A percentile compares a stretch with the other conserved stretches of the same genome.
These are phyloP conservation scores for Fopius arisanus DNA, from an alignment of 1,140 invertebrate species.

Conservation along the genomic window DNA sequence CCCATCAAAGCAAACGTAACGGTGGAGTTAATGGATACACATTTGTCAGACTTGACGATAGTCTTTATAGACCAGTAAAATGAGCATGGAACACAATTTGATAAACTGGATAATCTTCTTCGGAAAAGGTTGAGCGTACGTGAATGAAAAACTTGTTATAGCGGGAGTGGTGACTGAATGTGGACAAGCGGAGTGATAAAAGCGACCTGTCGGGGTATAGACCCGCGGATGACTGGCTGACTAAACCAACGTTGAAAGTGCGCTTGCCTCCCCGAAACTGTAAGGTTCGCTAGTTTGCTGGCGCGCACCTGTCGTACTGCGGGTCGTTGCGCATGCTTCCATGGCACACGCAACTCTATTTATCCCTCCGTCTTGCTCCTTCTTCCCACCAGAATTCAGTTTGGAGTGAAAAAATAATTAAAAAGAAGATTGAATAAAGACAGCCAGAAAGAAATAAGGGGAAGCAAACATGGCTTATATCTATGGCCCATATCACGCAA, in stretches of 20 bases:
- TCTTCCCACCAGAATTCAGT: neutral
- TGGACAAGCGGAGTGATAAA: neutral
- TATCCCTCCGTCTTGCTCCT: neutral
- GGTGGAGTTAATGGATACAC: neutral
- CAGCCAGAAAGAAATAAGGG: neutral
- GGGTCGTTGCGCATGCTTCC: conserved; percentile 30
- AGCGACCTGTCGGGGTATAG: conserved; percentile 34
- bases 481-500: neutral
- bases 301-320: conserved; percentile 41
- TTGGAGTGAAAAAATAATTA: neutral
- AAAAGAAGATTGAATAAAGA: neutral
- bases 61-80: too few relatives aligned
- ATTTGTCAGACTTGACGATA: too few relatives aligned
- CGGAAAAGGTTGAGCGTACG: neutral
- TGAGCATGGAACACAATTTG: neutral
- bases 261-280: conserved; percentile 33
- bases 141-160: too few relatives aligned
- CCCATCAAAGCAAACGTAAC: neutral
- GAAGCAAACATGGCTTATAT: neutral
- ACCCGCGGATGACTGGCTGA: conserved; percentile 34
- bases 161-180: neutral
- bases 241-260: conserved; percentile 27
- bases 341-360: neutral
- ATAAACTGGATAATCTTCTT: neutral
- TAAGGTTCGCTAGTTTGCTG: conserved; percentile 9